phyloP scores from a whole-genome alignment of 2,888 invertebrate genomes.

The Malacosoma neustria region DNA sequence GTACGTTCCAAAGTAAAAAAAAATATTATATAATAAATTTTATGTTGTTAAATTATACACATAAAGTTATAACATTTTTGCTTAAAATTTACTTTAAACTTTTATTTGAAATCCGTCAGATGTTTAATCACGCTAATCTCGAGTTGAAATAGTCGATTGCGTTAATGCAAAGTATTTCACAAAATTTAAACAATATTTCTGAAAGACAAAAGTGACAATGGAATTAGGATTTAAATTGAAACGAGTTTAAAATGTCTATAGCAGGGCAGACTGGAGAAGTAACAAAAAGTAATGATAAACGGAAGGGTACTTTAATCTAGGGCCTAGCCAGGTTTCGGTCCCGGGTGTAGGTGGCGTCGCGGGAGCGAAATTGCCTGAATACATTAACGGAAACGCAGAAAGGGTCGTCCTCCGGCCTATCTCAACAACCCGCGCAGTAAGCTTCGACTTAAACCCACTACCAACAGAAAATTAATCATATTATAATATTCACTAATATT shows the following conservation, averaged over 20 bases:
- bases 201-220: not conserved
- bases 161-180: not conserved
- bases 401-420: conserved; percentile 47
- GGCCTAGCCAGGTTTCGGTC: conserved; percentile 34
- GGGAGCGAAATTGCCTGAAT: conserved; percentile 56
- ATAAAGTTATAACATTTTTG: not conserved
- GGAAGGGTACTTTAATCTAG: conserved; percentile 57
- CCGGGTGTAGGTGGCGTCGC: conserved; percentile 23
- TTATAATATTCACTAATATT: conserved; percentile 18
- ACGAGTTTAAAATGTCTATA: not conserved
- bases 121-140: not conserved
- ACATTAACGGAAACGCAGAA: conserved; percentile 45
- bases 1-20: too few relatives aligned
- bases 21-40: too few relatives aligned
- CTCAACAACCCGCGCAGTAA: conserved; percentile 52
- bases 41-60: too few relatives aligned
- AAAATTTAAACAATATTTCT: not conserved
- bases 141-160: too few relatives aligned
- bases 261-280: conserved; percentile 24
- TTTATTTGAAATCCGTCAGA: not conserved
- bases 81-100: not conserved
- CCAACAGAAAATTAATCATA: conserved; percentile 34
- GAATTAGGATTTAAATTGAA: not conserved
- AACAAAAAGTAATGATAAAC: conserved; percentile 44
- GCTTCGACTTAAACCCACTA: conserved; percentile 35